Percentiles rank a stretch among this genome's conserved stretches.
Conservation (phyloP, 2,113 vertebrate genomes). For the Solea solea region DNA sequence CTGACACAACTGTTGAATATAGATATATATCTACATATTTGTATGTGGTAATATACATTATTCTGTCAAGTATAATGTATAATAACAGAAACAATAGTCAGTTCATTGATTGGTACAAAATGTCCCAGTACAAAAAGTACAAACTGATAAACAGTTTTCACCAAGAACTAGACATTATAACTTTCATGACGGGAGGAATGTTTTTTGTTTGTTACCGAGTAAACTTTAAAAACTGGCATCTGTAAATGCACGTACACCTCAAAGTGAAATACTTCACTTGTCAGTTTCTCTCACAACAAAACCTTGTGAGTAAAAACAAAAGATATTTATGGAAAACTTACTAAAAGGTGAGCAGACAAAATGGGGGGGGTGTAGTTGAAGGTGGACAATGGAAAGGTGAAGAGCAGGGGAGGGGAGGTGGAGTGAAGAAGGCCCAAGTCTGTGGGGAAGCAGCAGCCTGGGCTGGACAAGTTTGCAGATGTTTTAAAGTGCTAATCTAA, state of each 20-base stretch:
- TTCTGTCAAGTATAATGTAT: no score
- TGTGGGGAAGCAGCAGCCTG: slow-evolving; percentile 75
- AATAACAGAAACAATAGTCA: no score
- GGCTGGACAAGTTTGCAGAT: slow-evolving; percentile 82
- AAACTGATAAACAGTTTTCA: no score
- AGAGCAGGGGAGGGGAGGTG: slow-evolving; percentile 30
- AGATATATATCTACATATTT: not conserved
- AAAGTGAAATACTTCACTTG: no score
- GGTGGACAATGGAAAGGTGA: slow-evolving; percentile 38
- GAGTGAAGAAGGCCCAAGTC: slow-evolving; percentile 73
- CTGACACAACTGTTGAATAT: not conserved
- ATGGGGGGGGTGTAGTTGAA: slow-evolving; percentile 31
- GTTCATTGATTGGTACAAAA: no score
- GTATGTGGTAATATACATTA: not conserved
- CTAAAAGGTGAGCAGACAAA: slow-evolving; percentile 39
- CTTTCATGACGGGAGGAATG: no score
- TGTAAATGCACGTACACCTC: no score
- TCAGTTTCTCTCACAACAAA: no score
- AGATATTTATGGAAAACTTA: not conserved
- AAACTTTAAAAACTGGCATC: no score
- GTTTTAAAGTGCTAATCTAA: slow-evolving; percentile 87
- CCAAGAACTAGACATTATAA: no score
- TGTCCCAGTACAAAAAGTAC: no score
- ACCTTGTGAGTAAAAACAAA: not conserved
- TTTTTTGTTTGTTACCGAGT: no score